Conservation (phyloP, 2,888 invertebrate genomes). For the Caenorhabditis doughertyi region DNA sequence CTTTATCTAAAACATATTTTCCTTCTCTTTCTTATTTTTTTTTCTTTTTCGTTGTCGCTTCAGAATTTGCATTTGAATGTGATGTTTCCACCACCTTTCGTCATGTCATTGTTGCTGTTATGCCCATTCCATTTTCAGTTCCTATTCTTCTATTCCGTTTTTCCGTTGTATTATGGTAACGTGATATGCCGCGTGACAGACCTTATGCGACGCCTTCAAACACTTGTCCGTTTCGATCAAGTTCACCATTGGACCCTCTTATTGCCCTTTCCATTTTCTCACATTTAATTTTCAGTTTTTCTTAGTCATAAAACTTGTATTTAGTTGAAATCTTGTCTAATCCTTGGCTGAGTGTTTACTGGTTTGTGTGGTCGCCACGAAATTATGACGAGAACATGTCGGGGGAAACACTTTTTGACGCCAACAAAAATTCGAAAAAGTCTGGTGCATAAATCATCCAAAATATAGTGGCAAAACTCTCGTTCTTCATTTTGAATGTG, state of each 20-base stretch:
- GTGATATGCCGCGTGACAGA: constrained; percentile 49
- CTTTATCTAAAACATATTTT: constrained; percentile 7
- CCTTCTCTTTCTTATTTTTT: constrained; percentile 1
- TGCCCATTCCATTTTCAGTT: constrained; percentile 20
- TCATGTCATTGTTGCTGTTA: constrained; percentile 7
- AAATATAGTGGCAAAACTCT: neutral
- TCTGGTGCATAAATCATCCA: constrained; percentile 44
- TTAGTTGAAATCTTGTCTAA: constrained; percentile 41
- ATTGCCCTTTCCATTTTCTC: neutral
- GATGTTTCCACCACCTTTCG: constrained; percentile 8
- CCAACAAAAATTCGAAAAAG: neutral
- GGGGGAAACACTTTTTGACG: constrained; percentile 26
- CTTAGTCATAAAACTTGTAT: constrained; percentile 20
- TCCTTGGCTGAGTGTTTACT: constrained; percentile 33
- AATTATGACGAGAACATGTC: constrained; percentile 13
- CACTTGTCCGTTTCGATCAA: constrained; percentile 23
- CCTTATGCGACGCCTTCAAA: constrained; percentile 23
- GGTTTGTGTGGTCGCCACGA: constrained; percentile 27
- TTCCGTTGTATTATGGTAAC: constrained; percentile 43
- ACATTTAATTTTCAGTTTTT: neutral
- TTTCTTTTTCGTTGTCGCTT: neutral
- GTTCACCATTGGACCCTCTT: neutral
- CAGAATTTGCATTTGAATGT: constrained; percentile 46
- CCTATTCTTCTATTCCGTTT: constrained; percentile 26
- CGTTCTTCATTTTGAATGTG: neutral